Evolutionary conservation across 2,888 invertebrate genomes (phyloP).

Genomic region (Gastrophysa polygoni): DNA sequence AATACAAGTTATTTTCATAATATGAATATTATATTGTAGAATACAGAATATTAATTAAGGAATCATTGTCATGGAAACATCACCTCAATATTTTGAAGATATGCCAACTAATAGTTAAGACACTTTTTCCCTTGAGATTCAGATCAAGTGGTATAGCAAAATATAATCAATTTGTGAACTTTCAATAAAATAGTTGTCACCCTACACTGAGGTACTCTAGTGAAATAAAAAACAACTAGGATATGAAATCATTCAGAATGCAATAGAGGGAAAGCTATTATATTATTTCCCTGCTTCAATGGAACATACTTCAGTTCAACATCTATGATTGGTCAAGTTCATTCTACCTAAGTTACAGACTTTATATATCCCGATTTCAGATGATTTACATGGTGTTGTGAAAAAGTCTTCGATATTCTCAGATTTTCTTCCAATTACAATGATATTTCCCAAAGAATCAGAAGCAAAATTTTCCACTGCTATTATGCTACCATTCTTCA

Average conservation of each 20-base stretch:
- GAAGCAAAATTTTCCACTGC: constrained; percentile 15
- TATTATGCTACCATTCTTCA: constrained; percentile 17
- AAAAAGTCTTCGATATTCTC: constrained; percentile 13
- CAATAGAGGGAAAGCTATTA: constrained; percentile 8
- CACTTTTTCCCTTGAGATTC: no score
- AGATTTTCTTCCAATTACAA: constrained; percentile 16
- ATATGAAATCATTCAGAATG: constrained; percentile 9
- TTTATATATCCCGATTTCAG: constrained; percentile 16
- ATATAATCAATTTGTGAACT: no score
- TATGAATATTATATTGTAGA: no score
- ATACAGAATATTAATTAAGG: no score
- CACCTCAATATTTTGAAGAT: no score
- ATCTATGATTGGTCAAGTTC: not conserved
- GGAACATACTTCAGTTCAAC: constrained; percentile 12
- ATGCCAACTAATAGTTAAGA: no score
- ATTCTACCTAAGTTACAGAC: not conserved
- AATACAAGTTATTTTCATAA: no score
- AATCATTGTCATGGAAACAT: no score
- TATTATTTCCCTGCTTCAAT: not conserved
- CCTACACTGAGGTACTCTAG: no score
- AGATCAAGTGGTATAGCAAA: no score
- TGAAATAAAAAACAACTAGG: no score
- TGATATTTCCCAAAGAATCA: not conserved
- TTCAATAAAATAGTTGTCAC: no score
- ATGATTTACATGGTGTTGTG: constrained; percentile 16